phyloP scores from a whole-genome alignment of 2,113 vertebrate species.

The Daubentonia madagascariensis region DNA sequence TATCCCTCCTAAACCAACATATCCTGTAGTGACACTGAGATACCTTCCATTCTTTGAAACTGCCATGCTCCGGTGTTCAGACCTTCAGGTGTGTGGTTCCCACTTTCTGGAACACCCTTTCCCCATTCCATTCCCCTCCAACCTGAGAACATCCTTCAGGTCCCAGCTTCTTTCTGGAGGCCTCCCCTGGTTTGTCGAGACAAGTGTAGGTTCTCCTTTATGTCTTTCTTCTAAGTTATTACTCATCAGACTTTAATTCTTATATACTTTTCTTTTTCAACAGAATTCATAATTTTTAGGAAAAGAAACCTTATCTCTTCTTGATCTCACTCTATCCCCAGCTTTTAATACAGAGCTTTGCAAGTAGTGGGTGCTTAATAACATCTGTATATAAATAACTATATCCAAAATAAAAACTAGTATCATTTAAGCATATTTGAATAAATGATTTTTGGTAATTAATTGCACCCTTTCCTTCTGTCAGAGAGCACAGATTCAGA shows the following conservation, averaged over 20 bases:
- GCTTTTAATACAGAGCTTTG: background rate
- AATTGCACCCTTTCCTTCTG: background rate
- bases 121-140: background rate
- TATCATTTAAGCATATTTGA: background rate
- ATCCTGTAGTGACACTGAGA: background rate
- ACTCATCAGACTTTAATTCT: background rate
- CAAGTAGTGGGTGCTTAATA: background rate
- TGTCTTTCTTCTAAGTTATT: background rate
- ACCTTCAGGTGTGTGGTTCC: background rate
- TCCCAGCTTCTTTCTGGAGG: background rate
- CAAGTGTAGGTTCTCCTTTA: background rate
- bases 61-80: background rate
- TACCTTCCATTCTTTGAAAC: background rate
- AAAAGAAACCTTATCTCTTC: background rate
- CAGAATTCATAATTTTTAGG: background rate
- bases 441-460: background rate
- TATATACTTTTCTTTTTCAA: background rate
- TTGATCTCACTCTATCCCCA: background rate
- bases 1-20: background rate
- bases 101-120: background rate
- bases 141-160: background rate
- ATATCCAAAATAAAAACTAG: background rate
- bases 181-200: background rate
- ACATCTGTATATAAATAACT: background rate
- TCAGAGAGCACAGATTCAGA: background rate